Conservation (phyloP, 2,113 vertebrate genomes). For the Cavia aperea region DNA sequence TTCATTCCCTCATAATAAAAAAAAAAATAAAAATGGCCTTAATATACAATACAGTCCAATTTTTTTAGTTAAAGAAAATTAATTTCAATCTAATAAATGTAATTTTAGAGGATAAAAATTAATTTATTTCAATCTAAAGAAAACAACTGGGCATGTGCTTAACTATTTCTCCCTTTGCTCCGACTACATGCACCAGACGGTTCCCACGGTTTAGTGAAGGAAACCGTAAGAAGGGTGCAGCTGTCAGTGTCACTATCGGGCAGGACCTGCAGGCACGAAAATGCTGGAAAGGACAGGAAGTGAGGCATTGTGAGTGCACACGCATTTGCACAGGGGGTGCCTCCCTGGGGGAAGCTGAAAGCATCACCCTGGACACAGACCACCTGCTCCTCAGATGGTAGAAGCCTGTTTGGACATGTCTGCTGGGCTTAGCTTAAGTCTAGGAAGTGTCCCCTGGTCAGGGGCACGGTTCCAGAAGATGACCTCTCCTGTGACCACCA, state of each 20-base stretch:
- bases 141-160: not conserved
- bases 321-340: too few species aligned
- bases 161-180: not conserved
- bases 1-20: not conserved
- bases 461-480: not conserved
- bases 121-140: not conserved
- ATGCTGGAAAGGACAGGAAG: not conserved
- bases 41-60: not conserved
- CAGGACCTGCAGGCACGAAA: not conserved
- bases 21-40: not conserved
- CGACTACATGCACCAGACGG: not conserved
- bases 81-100: conserved; percentile 26
- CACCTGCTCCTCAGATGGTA: not conserved
- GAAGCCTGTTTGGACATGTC: not conserved
- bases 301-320: too few species aligned
- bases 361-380: too few species aligned
- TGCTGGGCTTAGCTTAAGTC: not conserved
- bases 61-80: conserved; percentile 20
- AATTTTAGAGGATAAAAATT: not conserved
- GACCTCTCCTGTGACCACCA: not conserved
- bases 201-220: not conserved
- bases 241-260: not conserved
- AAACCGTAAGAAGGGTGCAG: not conserved
- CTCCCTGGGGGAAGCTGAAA: not conserved
- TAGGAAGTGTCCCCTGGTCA: not conserved